Evolutionary conservation across 2,797 vertebrate genomes (phyloP).

Genomic region (Somateria mollissima): DNA sequence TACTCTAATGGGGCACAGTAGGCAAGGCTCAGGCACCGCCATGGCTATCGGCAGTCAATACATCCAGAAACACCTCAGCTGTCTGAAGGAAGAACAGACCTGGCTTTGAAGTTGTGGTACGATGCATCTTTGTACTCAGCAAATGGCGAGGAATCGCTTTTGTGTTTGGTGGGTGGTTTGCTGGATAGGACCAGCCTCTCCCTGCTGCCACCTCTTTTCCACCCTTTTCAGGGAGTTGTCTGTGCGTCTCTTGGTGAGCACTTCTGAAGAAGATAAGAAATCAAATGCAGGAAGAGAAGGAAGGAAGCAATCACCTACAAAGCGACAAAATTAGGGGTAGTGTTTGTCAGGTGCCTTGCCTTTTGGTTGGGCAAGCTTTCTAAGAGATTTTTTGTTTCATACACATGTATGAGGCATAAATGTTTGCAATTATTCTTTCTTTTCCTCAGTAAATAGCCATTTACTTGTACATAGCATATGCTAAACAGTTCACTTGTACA

Average conservation of each 20-base stretch:
- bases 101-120: background rate
- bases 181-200: background rate
- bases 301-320: conserved; percentile 72
- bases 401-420: conserved; percentile 19
- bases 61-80: background rate
- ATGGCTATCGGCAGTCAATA: background rate
- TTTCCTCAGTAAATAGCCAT: conserved; percentile 54
- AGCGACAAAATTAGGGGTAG: conserved; percentile 52
- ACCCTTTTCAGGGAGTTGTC: conserved; percentile 33
- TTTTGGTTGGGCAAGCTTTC: conserved; percentile 38
- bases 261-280: conserved; percentile 55
- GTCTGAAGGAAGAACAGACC: background rate
- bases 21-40: background rate
- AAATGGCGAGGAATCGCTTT: background rate
- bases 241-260: conserved; percentile 53
- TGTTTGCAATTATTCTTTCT: conserved; percentile 66
- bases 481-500: conserved; percentile 58
- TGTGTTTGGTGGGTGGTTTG: background rate
- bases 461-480: conserved; percentile 54
- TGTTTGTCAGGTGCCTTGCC: conserved; percentile 52
- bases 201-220: background rate
- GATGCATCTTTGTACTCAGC: background rate
- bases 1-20: background rate
- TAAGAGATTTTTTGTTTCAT: conserved; percentile 20
- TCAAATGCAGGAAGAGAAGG: conserved; percentile 61